Conservation (phyloP, 1,140 invertebrate species). For the Caerostris extrusa region DNA sequence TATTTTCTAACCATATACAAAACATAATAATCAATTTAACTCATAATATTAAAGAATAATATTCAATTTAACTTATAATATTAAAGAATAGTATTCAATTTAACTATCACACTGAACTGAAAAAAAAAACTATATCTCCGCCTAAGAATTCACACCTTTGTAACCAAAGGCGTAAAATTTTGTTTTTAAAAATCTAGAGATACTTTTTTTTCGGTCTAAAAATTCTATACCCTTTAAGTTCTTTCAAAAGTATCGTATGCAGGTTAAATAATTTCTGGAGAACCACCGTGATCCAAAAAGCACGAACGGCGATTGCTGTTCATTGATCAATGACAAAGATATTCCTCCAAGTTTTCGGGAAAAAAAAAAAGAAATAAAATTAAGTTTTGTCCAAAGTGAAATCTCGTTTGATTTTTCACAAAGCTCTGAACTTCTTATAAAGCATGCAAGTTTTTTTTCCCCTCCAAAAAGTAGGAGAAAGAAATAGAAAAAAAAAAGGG, state of each 20-base stretch:
- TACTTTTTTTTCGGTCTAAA: too few species aligned
- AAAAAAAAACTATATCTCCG: too few species aligned
- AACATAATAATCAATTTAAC: too few species aligned
- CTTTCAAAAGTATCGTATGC: background rate
- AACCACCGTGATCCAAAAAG: background rate
- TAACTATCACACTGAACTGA: too few species aligned
- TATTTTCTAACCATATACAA: too few species aligned
- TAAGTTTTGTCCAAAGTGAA: constrained; percentile 38
- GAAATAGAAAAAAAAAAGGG: background rate
- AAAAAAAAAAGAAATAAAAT: constrained; percentile 7
- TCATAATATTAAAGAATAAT: too few species aligned
- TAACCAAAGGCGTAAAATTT: too few species aligned
- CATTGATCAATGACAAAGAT: constrained; percentile 37
- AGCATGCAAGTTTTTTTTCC: constrained; percentile 19
- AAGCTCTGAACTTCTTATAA: constrained; percentile 25
- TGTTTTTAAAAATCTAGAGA: too few species aligned
- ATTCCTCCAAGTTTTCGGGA: background rate
- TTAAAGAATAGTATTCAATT: too few species aligned
- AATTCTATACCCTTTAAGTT: background rate
- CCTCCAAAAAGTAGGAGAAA: background rate
- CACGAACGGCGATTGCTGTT: background rate
- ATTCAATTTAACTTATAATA: too few species aligned
- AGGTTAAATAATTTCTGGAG: background rate
- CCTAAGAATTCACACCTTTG: too few species aligned
- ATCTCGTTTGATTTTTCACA: constrained; percentile 37